These are phyloP conservation scores for Zingel zingel DNA, from an alignment of 2,113 vertebrate species.

Conservation along the genomic window DNA sequence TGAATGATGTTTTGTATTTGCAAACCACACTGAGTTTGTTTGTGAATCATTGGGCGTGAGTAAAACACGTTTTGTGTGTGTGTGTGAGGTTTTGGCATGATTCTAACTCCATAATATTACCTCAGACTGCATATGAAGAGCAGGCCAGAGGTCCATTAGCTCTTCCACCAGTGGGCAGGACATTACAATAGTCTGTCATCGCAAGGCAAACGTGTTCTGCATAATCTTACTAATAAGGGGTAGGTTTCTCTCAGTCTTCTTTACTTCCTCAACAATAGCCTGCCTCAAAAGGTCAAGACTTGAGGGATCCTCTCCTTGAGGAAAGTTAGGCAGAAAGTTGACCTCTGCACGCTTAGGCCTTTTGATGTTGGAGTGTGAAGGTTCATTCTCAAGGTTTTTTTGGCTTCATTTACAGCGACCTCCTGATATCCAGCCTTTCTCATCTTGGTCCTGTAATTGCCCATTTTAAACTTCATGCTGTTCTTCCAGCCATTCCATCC, in stretches of 20 bases:
- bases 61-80: too few species aligned
- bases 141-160: neutral
- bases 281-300: slow-evolving; percentile 41
- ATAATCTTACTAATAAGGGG: neutral
- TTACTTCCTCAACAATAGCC: slow-evolving; percentile 42
- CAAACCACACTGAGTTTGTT: too few species aligned
- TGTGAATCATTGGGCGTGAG: too few species aligned
- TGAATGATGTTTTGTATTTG: too few species aligned
- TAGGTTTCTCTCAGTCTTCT: neutral
- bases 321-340: slow-evolving; percentile 51
- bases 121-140: neutral
- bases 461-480: slow-evolving; percentile 55
- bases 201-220: neutral
- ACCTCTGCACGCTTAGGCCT: slow-evolving; percentile 52
- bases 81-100: too few species aligned
- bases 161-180: neutral
- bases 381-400: slow-evolving; percentile 42
- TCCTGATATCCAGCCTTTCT: slow-evolving; percentile 47
- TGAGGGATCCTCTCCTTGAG: slow-evolving; percentile 43
- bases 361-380: slow-evolving; percentile 46
- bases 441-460: slow-evolving; percentile 26
- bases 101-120: too few species aligned
- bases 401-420: slow-evolving; percentile 44
- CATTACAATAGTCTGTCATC: too few species aligned
- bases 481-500: slow-evolving; percentile 60